These are phyloP conservation scores for Sialis fuliginosa DNA, from an alignment of 2,888 invertebrate species.

Conservation along the genomic window DNA sequence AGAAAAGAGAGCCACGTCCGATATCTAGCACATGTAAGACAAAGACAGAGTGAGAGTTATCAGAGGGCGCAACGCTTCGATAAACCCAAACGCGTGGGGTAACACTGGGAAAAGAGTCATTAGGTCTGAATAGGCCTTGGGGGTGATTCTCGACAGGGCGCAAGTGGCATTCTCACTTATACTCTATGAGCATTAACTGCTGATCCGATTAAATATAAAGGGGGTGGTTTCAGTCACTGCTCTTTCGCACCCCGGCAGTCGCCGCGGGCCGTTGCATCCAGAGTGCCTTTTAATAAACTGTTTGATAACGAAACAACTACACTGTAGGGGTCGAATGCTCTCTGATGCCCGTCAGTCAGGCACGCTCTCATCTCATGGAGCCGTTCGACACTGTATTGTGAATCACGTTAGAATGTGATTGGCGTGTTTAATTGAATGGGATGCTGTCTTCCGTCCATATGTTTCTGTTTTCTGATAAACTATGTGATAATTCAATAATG, in stretches of 20 bases:
- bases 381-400: too few relatives aligned
- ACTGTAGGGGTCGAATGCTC: background rate
- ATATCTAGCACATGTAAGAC: too few relatives aligned
- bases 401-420: too few relatives aligned
- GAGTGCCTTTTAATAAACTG: conserved; percentile 6
- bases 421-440: too few relatives aligned
- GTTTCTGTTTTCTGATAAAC: too few relatives aligned
- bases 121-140: conserved; percentile 3
- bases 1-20: too few relatives aligned
- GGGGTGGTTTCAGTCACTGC: background rate
- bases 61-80: background rate
- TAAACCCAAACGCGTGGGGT: background rate
- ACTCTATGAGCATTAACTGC: conserved; percentile 19
- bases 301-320: conserved; percentile 1
- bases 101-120: conserved; percentile 5
- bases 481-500: too few relatives aligned
- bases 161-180: conserved; percentile 14
- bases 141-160: conserved; percentile 3
- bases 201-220: conserved; percentile 18
- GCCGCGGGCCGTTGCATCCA: background rate
- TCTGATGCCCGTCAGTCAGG: background rate
- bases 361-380: background rate
- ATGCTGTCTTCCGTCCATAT: too few relatives aligned
- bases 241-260: too few relatives aligned
- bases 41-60: background rate